Conservation (phyloP, 1,140 invertebrate genomes). For the Cecropterus lyciades region DNA sequence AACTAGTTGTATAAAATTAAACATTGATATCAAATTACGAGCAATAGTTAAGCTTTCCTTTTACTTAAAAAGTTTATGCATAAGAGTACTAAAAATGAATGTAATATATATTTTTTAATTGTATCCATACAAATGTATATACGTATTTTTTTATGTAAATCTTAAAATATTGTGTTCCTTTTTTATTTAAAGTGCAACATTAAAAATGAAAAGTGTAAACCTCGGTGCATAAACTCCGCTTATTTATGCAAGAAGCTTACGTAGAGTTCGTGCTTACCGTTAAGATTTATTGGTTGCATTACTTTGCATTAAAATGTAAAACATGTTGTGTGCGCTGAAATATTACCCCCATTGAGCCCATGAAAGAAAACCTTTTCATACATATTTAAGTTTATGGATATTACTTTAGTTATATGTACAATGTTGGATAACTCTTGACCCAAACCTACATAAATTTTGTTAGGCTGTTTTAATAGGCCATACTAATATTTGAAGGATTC, state of each 20-base stretch:
- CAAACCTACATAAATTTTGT: conserved; percentile 17
- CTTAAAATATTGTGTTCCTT: too few species aligned
- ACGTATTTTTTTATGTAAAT: too few species aligned
- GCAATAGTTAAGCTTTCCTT: too few species aligned
- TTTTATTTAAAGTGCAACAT: too few species aligned
- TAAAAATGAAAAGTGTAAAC: background rate
- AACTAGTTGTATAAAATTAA: too few species aligned
- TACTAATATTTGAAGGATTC: too few species aligned
- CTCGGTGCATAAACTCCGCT: background rate
- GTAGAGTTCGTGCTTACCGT: conserved; percentile 11
- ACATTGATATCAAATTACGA: too few species aligned
- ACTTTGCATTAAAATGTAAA: conserved; percentile 27
- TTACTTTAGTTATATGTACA: conserved; percentile 24
- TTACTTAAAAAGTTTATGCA: too few species aligned
- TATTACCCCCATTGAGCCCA: conserved; percentile 20
- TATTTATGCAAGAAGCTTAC: background rate
- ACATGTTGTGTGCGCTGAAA: conserved; percentile 14
- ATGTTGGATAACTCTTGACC: conserved; percentile 9
- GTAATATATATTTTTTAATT: too few species aligned
- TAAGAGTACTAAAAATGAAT: too few species aligned
- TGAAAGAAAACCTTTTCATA: conserved; percentile 28
- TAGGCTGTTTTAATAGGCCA: background rate
- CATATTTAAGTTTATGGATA: conserved; percentile 29
- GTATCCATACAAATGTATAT: too few species aligned
- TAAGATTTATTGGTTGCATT: conserved; percentile 23